These are phyloP conservation scores for Rostratula benghalensis DNA, from an alignment of 2,113 vertebrate genomes.

Conservation along the genomic window DNA sequence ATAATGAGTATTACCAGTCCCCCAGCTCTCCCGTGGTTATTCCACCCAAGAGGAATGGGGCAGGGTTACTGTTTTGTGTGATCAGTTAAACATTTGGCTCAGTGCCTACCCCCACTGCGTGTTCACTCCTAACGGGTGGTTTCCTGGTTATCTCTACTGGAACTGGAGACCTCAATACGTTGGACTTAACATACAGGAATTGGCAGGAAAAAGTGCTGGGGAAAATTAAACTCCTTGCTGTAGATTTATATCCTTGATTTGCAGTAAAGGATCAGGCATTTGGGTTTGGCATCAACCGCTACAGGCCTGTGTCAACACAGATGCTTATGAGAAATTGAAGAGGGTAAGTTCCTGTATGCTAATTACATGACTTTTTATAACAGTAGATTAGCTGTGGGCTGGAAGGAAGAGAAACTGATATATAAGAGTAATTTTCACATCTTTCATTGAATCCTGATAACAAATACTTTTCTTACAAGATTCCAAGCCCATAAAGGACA, in stretches of 20 bases:
- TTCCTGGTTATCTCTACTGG: background rate
- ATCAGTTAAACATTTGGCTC: background rate
- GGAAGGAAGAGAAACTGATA: background rate
- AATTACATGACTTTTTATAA: background rate
- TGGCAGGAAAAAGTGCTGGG: background rate
- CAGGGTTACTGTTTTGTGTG: background rate
- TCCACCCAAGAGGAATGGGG: background rate
- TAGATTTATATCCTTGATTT: background rate
- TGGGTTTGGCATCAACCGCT: background rate
- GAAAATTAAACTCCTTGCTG: background rate
- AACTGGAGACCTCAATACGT: background rate
- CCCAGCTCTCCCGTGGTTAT: background rate
- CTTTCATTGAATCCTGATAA: background rate
- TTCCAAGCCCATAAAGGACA: background rate
- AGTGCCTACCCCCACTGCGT: background rate
- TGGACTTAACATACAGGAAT: background rate
- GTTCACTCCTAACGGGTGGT: background rate
- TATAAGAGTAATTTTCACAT: background rate
- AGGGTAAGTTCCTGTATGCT: background rate
- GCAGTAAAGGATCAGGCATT: background rate
- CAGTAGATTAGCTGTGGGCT: background rate
- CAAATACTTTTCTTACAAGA: background rate
- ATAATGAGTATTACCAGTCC: background rate
- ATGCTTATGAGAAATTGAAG: background rate
- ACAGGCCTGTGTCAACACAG: background rate